Percentiles rank a stretch among this genome's conserved stretches.
Conservation (phyloP, 2,797 vertebrate genomes). For the Helarctos malayanus region DNA sequence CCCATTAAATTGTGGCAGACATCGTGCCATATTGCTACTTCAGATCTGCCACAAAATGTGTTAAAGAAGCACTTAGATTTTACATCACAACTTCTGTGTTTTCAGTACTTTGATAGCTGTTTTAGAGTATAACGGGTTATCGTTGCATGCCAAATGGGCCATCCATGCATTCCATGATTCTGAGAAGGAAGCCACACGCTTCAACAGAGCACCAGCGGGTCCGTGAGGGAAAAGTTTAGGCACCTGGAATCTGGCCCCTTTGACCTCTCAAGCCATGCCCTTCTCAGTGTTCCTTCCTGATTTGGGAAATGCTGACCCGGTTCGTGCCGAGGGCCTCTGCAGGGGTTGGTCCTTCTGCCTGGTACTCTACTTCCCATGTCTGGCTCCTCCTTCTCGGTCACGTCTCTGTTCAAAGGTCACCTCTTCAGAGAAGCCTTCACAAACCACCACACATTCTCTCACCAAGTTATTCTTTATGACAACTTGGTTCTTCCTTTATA, state of each 20-base stretch:
- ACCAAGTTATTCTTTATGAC: neutral
- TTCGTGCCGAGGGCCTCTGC: neutral
- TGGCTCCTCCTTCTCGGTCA: neutral
- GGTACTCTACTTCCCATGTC: neutral
- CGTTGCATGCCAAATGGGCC: neutral
- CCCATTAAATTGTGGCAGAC: neutral
- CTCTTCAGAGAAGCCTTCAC: neutral
- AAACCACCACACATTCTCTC: neutral
- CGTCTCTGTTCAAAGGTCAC: neutral
- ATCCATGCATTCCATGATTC: neutral
- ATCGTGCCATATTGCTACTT: constrained; percentile 46
- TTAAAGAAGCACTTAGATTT: constrained; percentile 58
- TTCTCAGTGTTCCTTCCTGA: neutral
- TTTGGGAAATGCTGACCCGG: neutral
- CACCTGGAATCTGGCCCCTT: neutral
- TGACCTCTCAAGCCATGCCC: neutral
- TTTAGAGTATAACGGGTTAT: constrained; percentile 51
- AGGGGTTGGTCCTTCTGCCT: neutral
- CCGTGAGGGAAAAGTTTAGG: neutral
- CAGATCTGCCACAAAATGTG: neutral
- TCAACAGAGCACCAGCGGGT: neutral
- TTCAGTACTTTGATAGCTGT: constrained; percentile 64
- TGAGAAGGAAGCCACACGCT: neutral
- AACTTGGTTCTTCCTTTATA: neutral
- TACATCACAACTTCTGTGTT: neutral